Conservation (phyloP, 2,888 invertebrate genomes). For the Diarsia rubi region DNA sequence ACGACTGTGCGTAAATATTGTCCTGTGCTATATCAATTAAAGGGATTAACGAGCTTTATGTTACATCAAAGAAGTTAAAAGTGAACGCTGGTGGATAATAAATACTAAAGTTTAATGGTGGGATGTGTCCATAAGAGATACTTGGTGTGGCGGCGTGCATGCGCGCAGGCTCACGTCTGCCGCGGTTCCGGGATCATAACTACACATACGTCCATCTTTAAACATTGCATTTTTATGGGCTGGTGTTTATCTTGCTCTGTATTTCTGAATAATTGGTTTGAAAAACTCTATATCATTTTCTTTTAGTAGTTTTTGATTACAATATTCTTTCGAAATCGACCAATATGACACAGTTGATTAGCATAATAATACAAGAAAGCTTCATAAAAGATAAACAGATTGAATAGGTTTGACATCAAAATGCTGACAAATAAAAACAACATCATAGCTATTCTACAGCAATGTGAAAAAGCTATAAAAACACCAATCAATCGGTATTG, state of each 20-base stretch:
- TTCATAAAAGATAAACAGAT: conserved; percentile 24
- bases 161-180: conserved; percentile 60
- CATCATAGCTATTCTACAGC: conserved; percentile 51
- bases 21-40: conserved; percentile 55
- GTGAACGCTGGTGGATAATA: conserved; percentile 60
- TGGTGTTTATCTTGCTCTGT: conserved; percentile 19
- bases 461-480: conserved; percentile 53
- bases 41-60: conserved; percentile 51
- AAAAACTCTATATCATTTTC: neutral
- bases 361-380: conserved; percentile 2
- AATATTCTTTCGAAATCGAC: neutral
- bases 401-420: conserved; percentile 19
- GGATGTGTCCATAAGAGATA: conserved; percentile 64
- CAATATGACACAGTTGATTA: neutral
- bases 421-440: conserved; percentile 31
- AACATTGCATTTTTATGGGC: conserved; percentile 54
- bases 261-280: conserved; percentile 3
- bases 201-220: conserved; percentile 53
- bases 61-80: conserved; percentile 66
- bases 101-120: conserved; percentile 63
- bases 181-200: conserved; percentile 65
- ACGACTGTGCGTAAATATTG: conserved; percentile 46
- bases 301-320: neutral
- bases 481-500: conserved; percentile 50
- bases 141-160: conserved; percentile 63